Evolutionary conservation across 2,797 vertebrate species (phyloP), one percentile per base, ranked within the genome.

Genomic region (Melanotaenia maccullochi): DNA sequence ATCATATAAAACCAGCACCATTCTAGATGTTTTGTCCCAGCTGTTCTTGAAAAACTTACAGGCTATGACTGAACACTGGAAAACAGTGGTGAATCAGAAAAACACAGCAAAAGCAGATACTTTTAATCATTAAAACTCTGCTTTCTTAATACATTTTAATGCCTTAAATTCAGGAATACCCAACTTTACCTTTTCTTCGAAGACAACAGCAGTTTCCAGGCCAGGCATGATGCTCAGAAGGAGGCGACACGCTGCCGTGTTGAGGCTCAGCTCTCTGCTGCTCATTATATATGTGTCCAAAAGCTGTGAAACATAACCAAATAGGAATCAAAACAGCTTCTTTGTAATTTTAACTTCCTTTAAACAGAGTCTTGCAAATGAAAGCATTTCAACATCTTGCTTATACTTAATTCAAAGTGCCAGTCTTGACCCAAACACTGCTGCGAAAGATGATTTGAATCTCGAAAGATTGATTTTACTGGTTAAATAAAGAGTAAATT

Each of bases 231-330:
- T 98, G 91, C 98, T 96, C 84, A 96, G 91, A 4, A 99, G 94
- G 54, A 99, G 95, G 30, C 97, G 94, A 68, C 97, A 98, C 42
- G 97, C 97, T 0, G 96, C 96, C 0, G 96, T 98, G 88, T 97
- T 98, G 58, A 99, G 89, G 4, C 90, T 92, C 36, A 94, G 89
- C 73, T 99, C 97, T 84, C 96, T 94, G 90, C 97, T 98, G 60
- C 94, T 97, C 97, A 99, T 97, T 81, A 99, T 95, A 0, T 99
- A 99, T 0, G 95, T 94, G 80, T 98, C 97, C 89, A 98, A 90
- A 81, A 99, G 89, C 97, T 99, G 76, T 0, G 65, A 64, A 25
- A 76, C 20, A 84, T 1, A 33, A 9, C 69, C 9, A 51, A 51
- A 38, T 49, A 22, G 3, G 3, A 55, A 62, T 40, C 2, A 38